Percentiles rank a stretch among this genome's conserved stretches.
phyloP scores from a whole-genome alignment of 2,888 invertebrate species.

The Noctuana brunneofusca region DNA sequence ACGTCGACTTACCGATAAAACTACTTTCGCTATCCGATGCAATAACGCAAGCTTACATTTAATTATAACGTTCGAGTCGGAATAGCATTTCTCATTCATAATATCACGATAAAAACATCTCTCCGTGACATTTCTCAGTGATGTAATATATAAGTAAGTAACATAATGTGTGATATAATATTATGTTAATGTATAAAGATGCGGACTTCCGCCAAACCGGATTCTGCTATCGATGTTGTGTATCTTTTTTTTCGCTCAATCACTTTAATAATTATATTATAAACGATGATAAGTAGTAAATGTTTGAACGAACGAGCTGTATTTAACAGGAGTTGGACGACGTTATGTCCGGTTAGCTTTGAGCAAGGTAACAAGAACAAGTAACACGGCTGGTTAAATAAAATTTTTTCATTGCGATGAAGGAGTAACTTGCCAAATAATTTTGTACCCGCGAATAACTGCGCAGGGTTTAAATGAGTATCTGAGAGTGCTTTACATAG shows the following conservation, averaged over 20 bases:
- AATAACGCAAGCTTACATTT: constrained; percentile 22
- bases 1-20: constrained; percentile 22
- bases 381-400: too few species aligned
- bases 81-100: constrained; percentile 26
- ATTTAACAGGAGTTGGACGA: not conserved
- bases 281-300: constrained; percentile 10
- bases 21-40: constrained; percentile 20
- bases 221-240: constrained; percentile 15
- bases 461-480: too few species aligned
- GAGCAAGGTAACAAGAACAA: not conserved
- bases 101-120: constrained; percentile 28
- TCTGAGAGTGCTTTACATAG: too few species aligned
- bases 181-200: constrained; percentile 32
- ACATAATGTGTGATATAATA: constrained; percentile 32
- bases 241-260: constrained; percentile 1
- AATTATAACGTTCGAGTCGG: constrained; percentile 28
- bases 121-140: constrained; percentile 33
- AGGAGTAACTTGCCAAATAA: too few species aligned
- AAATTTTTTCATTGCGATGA: too few species aligned
- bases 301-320: not conserved
- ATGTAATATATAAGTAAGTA: constrained; percentile 20
- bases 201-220: constrained; percentile 27
- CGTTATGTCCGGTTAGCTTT: not conserved
- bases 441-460: too few species aligned
- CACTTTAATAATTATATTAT: constrained; percentile 6